Conservation (phyloP, 2,888 invertebrate species). For the Cataglyphis cursor region DNA sequence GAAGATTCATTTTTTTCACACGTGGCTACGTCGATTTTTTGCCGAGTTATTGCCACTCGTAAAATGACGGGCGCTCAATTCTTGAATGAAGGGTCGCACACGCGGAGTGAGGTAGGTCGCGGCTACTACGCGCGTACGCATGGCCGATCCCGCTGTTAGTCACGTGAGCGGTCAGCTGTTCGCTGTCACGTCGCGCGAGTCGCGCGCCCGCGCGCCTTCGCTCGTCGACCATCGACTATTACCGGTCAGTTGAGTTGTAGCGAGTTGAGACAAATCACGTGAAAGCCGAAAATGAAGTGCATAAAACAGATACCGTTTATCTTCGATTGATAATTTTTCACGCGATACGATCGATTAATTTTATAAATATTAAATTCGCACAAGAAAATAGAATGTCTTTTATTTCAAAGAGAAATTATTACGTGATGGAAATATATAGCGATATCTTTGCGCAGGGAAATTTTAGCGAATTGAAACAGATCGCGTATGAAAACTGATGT, state of each 20-base stretch:
- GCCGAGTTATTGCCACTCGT: not conserved
- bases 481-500: not conserved
- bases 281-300: not conserved
- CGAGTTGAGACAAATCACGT: not conserved
- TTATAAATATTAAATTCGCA: not conserved
- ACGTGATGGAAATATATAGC: not conserved
- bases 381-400: not conserved
- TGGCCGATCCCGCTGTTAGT: slow-evolving; percentile 14
- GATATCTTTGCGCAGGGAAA: not conserved
- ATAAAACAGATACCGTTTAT: not conserved
- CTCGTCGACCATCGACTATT: too few relatives aligned
- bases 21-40: not conserved
- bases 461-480: not conserved
- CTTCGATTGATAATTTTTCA: not conserved
- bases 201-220: not conserved
- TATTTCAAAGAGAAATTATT: not conserved
- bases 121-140: slow-evolving; percentile 25
- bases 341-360: not conserved
- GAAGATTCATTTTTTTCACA: not conserved
- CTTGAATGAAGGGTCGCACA: slow-evolving; percentile 19
- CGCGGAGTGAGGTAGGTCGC: slow-evolving; percentile 6
- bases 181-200: not conserved
- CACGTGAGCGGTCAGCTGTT: slow-evolving; percentile 7
- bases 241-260: not conserved
- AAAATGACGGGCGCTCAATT: slow-evolving; percentile 9